Base-by-base conservation (phyloP, 1,140 invertebrate genomes). In the Lineus longissimus region DNA sequence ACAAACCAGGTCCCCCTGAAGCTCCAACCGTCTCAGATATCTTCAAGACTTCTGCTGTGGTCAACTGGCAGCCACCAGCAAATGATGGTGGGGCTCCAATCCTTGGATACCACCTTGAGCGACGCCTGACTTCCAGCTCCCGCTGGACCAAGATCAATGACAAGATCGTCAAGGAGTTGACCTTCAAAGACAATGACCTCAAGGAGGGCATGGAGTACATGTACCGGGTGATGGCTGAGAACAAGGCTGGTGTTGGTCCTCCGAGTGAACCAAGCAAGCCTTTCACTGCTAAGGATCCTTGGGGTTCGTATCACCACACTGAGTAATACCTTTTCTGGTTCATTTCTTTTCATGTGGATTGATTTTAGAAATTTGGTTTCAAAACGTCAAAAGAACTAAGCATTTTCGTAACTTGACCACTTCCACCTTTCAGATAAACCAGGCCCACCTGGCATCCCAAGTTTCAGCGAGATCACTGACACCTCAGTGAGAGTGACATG, bases 181-280 rank as follows among this genome's bases (percentile, higher is more conserved):
- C 92, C 77, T 90, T 94, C 68, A 97, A 88, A 59, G 95, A 97
- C 75, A 90, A 93, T 61, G 90, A 93, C 67, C 93, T 99, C 19
- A 88, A 90, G 60, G 92, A 95, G 54, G 67, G 65, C 61, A 94
- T 96, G 75, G 94, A 97, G 80, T 98, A 98, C 75, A 86, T 94
- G 70, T 98, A 98, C 86, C 86, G 95, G 63, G 89, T 98, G 1
- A 91, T 93, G 86, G 96, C 96, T 17, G 93, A 93, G 25, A 99
- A 99, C 82, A 93, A 96, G 55, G 97, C 97, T 73, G 97, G 97
- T 25, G 91, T 93, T 81, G 94, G 95, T 72, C 88, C 91, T 59
- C 89, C 94, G 6, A 93, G 76, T 91, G 92, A 30, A 83, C 45
- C 94, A 97, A 81, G 95, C 2, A 81, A 86, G 47, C 87, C 91